Base-by-base conservation (phyloP, 2,888 invertebrate genomes). In the Tetheella fluctuosa region DNA sequence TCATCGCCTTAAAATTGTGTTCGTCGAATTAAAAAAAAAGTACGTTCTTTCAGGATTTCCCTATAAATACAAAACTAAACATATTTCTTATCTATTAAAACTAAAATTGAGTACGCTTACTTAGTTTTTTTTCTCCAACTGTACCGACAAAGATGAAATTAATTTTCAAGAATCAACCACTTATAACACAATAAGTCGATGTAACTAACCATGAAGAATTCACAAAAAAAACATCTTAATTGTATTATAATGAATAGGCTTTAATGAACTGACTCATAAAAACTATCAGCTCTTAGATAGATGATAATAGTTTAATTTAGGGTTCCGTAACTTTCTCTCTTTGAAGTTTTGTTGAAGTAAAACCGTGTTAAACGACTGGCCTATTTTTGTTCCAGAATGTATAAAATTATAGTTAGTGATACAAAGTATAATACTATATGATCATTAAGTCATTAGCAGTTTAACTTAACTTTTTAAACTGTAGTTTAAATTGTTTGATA, bases 191-290 rank as follows among this genome's bases (percentile, higher is more conserved):
- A 72, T 67, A 66, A 67, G 64, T 67, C 65, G 68, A 64, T 64
- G 62, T 67, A 71, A 76, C 70, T 63, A 71, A 79, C 67, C 73
- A 73, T 70, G 69, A 66, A 75, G 72, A 79, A 79, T 77, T 73
- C 68, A 75, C 66, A 75, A 77, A 78, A 76, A 67, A 76, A 68
- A 67, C 53, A 60, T 28, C 58, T 74, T 78, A 76, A 74, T 75
- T 69, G 74, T 76, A 60, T 71, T 71, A 76, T 81, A 83, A 83
- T 86, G 84, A 89, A 90, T 86, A 75, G 81, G 59, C 67, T 70
- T 74, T 88, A 86, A 89, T 84, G 86, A 89, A 80, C 72, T 69
- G 60, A 63, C 65, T 61, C 68, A 63, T 63, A 78, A 74, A 71
- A 73, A 73, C 65, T 62, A 63, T 42, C 42, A 42, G 59, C 54